Evolutionary conservation across 2,113 vertebrate species (phyloP).

Genomic region (Panthera leo): DNA sequence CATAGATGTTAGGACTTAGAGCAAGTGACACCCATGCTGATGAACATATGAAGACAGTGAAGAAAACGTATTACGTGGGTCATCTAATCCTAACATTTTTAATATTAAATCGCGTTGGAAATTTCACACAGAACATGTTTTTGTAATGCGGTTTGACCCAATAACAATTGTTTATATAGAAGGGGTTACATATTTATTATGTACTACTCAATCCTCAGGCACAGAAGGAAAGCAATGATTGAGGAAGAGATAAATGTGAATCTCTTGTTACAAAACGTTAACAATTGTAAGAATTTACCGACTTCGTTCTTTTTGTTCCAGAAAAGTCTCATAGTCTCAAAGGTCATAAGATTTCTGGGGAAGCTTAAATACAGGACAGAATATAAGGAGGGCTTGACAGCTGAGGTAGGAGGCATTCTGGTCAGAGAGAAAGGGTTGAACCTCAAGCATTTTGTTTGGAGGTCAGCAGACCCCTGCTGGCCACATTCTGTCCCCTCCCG

Average conservation of each 20-base stretch:
- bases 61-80: not conserved
- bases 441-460: not conserved
- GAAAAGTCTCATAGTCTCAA: not conserved
- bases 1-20: not conserved
- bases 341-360: not conserved
- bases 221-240: not conserved
- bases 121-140: not conserved
- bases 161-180: not conserved
- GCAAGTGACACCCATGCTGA: not conserved
- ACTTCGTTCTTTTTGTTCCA: slow-evolving; percentile 27
- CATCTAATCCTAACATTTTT: not conserved
- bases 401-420: not conserved
- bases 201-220: not conserved
- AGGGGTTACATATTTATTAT: not conserved
- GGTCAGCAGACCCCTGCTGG: not conserved
- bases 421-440: not conserved
- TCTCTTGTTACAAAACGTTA: not conserved
- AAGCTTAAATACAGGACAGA: not conserved
- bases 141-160: not conserved
- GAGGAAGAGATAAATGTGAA: not conserved
- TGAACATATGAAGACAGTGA: not conserved
- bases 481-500: not conserved
- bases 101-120: not conserved
- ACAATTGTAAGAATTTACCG: not conserved
- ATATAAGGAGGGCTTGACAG: not conserved